Conservation (phyloP, 2,888 invertebrate genomes). For the Synanthedon tipuliformis region DNA sequence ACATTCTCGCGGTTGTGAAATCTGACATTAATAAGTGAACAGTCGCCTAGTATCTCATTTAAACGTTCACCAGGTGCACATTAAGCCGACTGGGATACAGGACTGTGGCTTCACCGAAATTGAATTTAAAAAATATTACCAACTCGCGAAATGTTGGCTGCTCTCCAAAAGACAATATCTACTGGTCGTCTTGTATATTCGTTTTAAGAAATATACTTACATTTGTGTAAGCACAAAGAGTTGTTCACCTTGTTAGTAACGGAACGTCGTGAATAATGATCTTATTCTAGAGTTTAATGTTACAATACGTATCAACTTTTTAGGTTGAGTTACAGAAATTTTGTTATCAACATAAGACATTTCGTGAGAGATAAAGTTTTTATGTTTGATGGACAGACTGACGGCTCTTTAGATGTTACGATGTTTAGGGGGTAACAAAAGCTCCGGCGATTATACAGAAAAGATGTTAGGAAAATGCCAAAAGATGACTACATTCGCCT, state of each 20-base stretch:
- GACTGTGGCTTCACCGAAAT: constrained; percentile 64
- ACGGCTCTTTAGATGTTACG: too few relatives aligned
- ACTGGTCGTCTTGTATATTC: constrained; percentile 55
- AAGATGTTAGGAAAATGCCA: too few relatives aligned
- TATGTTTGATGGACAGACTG: too few relatives aligned
- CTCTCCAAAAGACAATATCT: constrained; percentile 61
- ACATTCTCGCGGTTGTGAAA: constrained; percentile 24
- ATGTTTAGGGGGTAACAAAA: too few relatives aligned
- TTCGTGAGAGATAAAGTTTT: too few relatives aligned
- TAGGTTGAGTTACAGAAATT: too few relatives aligned
- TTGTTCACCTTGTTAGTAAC: constrained; percentile 33
- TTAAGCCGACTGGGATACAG: constrained; percentile 61
- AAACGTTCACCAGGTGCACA: constrained; percentile 65
- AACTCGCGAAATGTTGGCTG: constrained; percentile 57
- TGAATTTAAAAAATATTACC: constrained; percentile 70
- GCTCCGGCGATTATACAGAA: too few relatives aligned
- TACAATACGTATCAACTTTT: neutral
- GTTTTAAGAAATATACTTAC: constrained; percentile 54
- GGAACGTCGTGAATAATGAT: constrained; percentile 21
- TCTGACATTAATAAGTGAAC: constrained; percentile 39
- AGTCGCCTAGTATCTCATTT: constrained; percentile 48
- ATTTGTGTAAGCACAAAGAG: constrained; percentile 21
- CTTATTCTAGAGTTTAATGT: constrained; percentile 1
- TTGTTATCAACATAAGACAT: too few relatives aligned
- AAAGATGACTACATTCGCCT: too few relatives aligned